Conservation (phyloP, 2,888 invertebrate species). For the Sinotaia quadrata region DNA sequence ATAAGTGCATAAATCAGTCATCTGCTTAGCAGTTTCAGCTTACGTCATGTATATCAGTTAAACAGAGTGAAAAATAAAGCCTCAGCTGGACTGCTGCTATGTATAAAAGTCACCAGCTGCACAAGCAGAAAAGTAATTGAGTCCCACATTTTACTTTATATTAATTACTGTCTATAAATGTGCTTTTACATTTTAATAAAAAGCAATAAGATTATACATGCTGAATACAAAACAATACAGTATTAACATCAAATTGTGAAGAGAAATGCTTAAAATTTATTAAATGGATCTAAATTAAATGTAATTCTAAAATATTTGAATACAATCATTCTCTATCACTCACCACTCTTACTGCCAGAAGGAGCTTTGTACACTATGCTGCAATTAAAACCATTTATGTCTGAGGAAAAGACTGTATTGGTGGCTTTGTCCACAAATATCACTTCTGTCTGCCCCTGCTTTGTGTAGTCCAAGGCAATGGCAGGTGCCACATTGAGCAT, state of each 20-base stretch:
- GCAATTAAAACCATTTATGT: slow-evolving; percentile 55
- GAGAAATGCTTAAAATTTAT: background rate
- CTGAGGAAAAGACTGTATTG: slow-evolving; percentile 49
- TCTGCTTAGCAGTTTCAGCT: too few species aligned
- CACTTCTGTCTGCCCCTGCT: slow-evolving; percentile 56
- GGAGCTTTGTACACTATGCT: slow-evolving; percentile 31
- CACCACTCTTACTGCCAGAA: slow-evolving; percentile 32
- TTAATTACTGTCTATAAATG: too few species aligned
- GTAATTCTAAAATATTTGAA: background rate
- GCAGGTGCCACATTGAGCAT: slow-evolving; percentile 78
- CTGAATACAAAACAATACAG: too few species aligned
- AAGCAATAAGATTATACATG: too few species aligned
- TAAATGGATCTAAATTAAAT: background rate
- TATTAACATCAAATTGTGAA: background rate
- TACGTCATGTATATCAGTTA: too few species aligned
- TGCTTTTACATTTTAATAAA: too few species aligned
- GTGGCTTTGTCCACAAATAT: slow-evolving; percentile 47
- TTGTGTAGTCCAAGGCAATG: slow-evolving; percentile 81
- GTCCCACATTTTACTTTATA: too few species aligned
- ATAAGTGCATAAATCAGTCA: too few species aligned
- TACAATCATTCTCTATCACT: slow-evolving; percentile 1
- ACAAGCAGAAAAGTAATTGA: too few species aligned
- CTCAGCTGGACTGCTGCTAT: too few species aligned
- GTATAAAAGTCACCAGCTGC: too few species aligned
- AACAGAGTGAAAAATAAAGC: too few species aligned